Evolutionary conservation across 2,888 invertebrate species (phyloP).

Genomic region (Geophilus truncorum): DNA sequence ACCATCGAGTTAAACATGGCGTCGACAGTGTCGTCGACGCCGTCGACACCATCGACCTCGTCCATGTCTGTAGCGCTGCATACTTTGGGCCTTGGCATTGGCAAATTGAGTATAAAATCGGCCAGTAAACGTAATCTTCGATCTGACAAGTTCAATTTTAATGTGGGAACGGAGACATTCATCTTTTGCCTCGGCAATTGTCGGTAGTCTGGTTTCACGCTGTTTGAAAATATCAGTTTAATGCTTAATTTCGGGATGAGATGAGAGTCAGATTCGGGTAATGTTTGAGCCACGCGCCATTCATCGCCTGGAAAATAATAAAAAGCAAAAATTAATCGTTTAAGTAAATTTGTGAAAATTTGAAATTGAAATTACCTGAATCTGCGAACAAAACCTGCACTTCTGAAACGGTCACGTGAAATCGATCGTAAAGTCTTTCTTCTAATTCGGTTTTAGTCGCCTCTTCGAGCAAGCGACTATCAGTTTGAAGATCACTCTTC

Average conservation of each 20-base stretch:
- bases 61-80: slow-evolving; percentile 44
- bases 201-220: slow-evolving; percentile 65
- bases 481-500: slow-evolving; percentile 68
- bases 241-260: slow-evolving; percentile 64
- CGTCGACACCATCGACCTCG: slow-evolving; percentile 28
- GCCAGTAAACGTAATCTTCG: slow-evolving; percentile 61
- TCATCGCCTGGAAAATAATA: slow-evolving; percentile 59
- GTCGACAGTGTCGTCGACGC: too few relatives aligned
- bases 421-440: slow-evolving; percentile 69
- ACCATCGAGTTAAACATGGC: neutral
- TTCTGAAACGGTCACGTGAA: slow-evolving; percentile 64
- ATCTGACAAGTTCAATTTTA: slow-evolving; percentile 72
- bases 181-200: slow-evolving; percentile 70
- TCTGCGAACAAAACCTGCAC: slow-evolving; percentile 62
- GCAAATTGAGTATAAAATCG: slow-evolving; percentile 58
- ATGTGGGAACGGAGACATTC: slow-evolving; percentile 63
- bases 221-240: slow-evolving; percentile 65
- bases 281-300: slow-evolving; percentile 67
- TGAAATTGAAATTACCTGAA: slow-evolving; percentile 50
- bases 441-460: slow-evolving; percentile 77
- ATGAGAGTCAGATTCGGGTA: slow-evolving; percentile 68
- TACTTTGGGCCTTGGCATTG: slow-evolving; percentile 49
- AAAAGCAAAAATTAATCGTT: slow-evolving; percentile 5
- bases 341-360: too few relatives aligned
- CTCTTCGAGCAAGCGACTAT: slow-evolving; percentile 61